Conservation (phyloP, 1,140 invertebrate species). For the Saccostrea cuccullata region DNA sequence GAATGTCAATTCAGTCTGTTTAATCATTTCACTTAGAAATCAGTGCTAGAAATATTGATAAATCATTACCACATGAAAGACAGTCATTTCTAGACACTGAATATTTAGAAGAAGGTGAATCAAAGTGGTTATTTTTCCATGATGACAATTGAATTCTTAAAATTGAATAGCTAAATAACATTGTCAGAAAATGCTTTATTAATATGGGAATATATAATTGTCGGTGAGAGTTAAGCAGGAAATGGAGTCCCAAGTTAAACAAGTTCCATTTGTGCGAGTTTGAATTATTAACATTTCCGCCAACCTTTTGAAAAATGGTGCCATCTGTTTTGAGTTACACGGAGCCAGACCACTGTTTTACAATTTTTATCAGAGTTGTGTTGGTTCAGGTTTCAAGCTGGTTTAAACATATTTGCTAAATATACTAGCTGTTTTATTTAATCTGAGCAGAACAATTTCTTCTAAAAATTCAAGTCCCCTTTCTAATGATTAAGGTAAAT, state of each 20-base stretch:
- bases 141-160: constrained; percentile 8
- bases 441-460: too few species aligned
- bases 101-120: neutral
- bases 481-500: too few species aligned
- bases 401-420: constrained; percentile 2
- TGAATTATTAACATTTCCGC: constrained; percentile 22
- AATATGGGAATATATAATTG: neutral
- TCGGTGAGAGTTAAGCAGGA: neutral
- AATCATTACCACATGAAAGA: neutral
- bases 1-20: constrained; percentile 12
- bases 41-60: constrained; percentile 4
- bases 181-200: neutral
- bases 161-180: neutral
- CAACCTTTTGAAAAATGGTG: neutral
- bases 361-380: neutral
- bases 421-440: too few species aligned
- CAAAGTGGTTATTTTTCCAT: neutral
- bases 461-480: too few species aligned
- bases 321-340: constrained; percentile 15
- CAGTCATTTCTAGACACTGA: neutral
- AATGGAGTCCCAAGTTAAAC: neutral
- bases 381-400: neutral
- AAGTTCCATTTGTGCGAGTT: neutral
- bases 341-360: neutral
- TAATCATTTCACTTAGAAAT: constrained; percentile 13